These are phyloP conservation scores for Gandaritis pyraliata DNA, from an alignment of 2,888 invertebrate genomes.

Conservation along the genomic window DNA sequence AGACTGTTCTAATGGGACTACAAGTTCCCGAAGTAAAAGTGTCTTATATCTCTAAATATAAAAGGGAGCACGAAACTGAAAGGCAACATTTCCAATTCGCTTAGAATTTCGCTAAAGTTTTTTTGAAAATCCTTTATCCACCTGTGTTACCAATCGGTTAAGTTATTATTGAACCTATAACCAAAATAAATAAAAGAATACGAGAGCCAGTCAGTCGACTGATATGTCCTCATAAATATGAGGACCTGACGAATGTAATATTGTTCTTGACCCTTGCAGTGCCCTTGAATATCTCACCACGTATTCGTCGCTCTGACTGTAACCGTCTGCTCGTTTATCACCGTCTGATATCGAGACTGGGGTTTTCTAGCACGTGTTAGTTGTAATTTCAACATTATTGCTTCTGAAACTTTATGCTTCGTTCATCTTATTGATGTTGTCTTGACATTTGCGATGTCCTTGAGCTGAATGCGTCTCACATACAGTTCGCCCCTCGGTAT, in stretches of 20 bases:
- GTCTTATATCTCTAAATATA: no score
- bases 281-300: slow-evolving; percentile 3
- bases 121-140: no score
- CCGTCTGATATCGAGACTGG: neutral
- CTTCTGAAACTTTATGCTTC: slow-evolving; percentile 4
- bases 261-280: slow-evolving; percentile 3
- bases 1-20: no score
- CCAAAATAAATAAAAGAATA: no score
- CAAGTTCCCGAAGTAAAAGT: no score
- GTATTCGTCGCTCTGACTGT: neutral
- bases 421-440: slow-evolving; percentile 45
- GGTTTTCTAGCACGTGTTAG: slow-evolving; percentile 5
- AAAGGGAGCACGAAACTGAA: no score
- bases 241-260: neutral
- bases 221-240: neutral
- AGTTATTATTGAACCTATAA: no score
- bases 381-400: slow-evolving; percentile 5
- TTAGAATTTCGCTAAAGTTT: no score
- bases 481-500: slow-evolving; percentile 39
- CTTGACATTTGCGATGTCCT: slow-evolving; percentile 54
- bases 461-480: slow-evolving; percentile 55
- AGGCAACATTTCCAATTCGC: no score
- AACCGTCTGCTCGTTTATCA: slow-evolving; percentile 3
- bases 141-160: no score
- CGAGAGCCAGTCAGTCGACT: neutral